Evolutionary conservation across 2,113 vertebrate genomes (phyloP), one percentile per base, ranked within the genome.

Genomic region (Myocastor coypus): DNA sequence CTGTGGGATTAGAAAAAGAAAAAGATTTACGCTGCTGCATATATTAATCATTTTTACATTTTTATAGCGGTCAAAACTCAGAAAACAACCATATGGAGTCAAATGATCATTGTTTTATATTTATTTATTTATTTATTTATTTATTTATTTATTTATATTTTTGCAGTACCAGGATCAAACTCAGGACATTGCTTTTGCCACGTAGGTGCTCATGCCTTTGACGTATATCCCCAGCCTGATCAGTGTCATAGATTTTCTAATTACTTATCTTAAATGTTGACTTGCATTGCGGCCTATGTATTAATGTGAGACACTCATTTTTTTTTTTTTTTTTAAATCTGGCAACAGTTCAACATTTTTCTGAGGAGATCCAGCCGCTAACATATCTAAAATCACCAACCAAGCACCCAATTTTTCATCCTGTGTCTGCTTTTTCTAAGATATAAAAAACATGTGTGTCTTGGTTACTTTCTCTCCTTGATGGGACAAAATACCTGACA

Each of bases 301-400:
- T 81, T 81, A 63, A 50, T 11, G 0, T 87, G 32, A 40, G 26
- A 55, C 1, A 57, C 5, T 2, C 40, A 88, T 52, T 93, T 92
- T 64, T 6, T 52, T 93, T 92, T 64, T 6, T 78, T 93, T 84
- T 83, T n/a, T n/a, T n/a, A n/a, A n/a, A n/a, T n/a, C n/a, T n/a
- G n/a, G n/a, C n/a, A n/a, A n/a, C n/a, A n/a, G n/a, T n/a, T n/a
- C n/a, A n/a, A n/a, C n/a, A n/a, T n/a, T 77, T 69, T 7, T 87
- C 37, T 82, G n/a, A 71, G 37, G 77, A 52, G 20, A 17, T 19
- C 42, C 50, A 73, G 52, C 52, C 37, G 71, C 24, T 16, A 46
- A 19, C 14, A 50, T 24, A 7, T 32, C 19, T 80, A 61, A 89
- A 88, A 86, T 19, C 30, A 61, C 20, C 9, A 9, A 40, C 17